Evolutionary conservation across 2,888 invertebrate genomes (phyloP).

Genomic region (Patella ulyssiponensis): DNA sequence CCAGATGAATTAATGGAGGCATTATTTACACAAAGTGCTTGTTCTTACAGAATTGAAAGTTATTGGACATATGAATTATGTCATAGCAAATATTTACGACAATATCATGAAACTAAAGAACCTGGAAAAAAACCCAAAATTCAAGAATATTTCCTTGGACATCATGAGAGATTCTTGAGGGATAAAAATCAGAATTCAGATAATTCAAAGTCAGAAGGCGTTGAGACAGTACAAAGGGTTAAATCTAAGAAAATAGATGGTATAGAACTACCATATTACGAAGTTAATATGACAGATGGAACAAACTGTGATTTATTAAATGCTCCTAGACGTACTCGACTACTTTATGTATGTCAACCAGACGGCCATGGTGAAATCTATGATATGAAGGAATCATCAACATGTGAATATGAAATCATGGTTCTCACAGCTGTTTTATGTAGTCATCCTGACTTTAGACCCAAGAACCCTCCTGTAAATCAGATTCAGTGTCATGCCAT

Average conservation of each 20-base stretch:
- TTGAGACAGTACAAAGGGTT: slow-evolving; percentile 48
- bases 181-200: neutral
- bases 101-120: slow-evolving; percentile 96
- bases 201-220: slow-evolving; percentile 14
- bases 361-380: slow-evolving; percentile 93
- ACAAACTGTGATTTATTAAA: slow-evolving; percentile 93
- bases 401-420: slow-evolving; percentile 94
- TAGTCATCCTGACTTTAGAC: slow-evolving; percentile 84
- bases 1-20: slow-evolving; percentile 85
- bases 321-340: slow-evolving; percentile 84
- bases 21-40: slow-evolving; percentile 84
- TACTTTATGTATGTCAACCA: slow-evolving; percentile 88
- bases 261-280: slow-evolving; percentile 86
- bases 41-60: slow-evolving; percentile 81
- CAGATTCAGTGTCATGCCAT: slow-evolving; percentile 70
- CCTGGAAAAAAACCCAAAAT: slow-evolving; percentile 77
- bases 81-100: slow-evolving; percentile 90
- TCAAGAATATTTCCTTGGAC: slow-evolving; percentile 89
- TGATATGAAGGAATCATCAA: slow-evolving; percentile 91
- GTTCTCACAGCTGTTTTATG: slow-evolving; percentile 91
- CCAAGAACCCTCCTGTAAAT: slow-evolving; percentile 65
- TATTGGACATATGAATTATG: slow-evolving; percentile 98
- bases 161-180: slow-evolving; percentile 49
- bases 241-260: slow-evolving; percentile 82
- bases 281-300: slow-evolving; percentile 85